Percentiles rank a stretch among this genome's conserved stretches.
phyloP scores from a whole-genome alignment of 2,113 vertebrate genomes.

The Gila orcuttii region DNA sequence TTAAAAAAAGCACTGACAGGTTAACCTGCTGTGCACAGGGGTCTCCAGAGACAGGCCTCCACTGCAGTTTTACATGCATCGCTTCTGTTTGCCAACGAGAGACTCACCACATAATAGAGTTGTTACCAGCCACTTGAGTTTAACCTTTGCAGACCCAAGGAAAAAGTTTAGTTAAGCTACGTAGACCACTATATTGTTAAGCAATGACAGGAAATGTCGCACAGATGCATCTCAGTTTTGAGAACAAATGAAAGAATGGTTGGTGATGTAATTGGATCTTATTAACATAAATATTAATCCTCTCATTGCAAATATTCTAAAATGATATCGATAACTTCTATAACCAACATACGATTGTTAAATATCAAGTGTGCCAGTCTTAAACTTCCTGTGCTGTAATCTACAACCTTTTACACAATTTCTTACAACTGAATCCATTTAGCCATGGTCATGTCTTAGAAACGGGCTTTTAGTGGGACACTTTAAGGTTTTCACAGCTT shows the following conservation, averaged over 20 bases:
- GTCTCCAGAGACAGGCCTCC: constrained; percentile 82
- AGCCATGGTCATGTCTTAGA: constrained; percentile 59
- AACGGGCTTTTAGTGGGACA: constrained; percentile 66
- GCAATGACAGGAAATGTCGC: constrained; percentile 18
- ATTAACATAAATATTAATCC: not conserved
- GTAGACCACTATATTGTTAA: constrained; percentile 30
- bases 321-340: not conserved
- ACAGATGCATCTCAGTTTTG: not conserved
- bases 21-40: constrained; percentile 91
- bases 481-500: constrained; percentile 63
- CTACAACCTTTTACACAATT: constrained; percentile 59
- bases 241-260: not conserved
- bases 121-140: constrained; percentile 79
- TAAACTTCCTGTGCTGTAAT: constrained; percentile 46
- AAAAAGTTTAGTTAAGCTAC: constrained; percentile 50
- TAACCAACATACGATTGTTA: not conserved
- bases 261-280: not conserved
- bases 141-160: constrained; percentile 71
- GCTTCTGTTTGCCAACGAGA: constrained; percentile 82
- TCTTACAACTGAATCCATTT: constrained; percentile 65
- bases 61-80: constrained; percentile 84
- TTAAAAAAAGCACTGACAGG: constrained; percentile 90
- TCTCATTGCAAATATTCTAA: not conserved
- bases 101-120: constrained; percentile 81
- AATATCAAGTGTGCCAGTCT: not conserved